These are phyloP conservation scores for Drosophila albomicans DNA, from an alignment of 1,140 invertebrate genomes.

Conservation along the genomic window DNA sequence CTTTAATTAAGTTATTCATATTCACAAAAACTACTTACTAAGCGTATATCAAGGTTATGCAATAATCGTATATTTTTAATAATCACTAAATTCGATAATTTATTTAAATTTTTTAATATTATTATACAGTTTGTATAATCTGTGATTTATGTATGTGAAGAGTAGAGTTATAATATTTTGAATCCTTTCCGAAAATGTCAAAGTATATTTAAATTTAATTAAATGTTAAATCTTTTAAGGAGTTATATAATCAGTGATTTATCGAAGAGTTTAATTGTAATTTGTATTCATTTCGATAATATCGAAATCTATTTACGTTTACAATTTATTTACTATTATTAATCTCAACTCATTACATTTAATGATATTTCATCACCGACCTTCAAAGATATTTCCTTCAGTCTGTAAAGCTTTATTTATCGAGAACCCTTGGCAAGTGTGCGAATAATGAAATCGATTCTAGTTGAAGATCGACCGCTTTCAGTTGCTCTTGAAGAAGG, in stretches of 20 bases:
- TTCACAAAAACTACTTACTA: no score
- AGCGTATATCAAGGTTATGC: no score
- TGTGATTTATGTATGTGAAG: no score
- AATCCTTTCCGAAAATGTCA: no score
- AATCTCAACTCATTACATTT: constrained; percentile 15
- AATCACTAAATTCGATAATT: not conserved
- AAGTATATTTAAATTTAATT: not conserved
- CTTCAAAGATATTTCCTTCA: not conserved
- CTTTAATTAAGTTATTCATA: no score
- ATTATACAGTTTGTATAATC: no score
- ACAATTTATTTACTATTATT: constrained; percentile 8
- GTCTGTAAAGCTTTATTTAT: constrained; percentile 16
- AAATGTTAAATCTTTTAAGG: not conserved
- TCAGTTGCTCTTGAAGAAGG: not conserved
- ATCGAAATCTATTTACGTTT: no score
- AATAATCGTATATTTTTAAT: no score
- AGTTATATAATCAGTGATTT: not conserved
- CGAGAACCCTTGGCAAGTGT: constrained; percentile 5
- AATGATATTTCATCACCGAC: not conserved
- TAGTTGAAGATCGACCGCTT: not conserved
- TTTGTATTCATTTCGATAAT: not conserved
- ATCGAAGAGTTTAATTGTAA: not conserved
- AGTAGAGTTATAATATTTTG: no score
- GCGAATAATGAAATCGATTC: constrained; percentile 15
- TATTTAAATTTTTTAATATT: not conserved